Conservation (phyloP, 2,113 vertebrate species). For the Lophura nycthemera region DNA sequence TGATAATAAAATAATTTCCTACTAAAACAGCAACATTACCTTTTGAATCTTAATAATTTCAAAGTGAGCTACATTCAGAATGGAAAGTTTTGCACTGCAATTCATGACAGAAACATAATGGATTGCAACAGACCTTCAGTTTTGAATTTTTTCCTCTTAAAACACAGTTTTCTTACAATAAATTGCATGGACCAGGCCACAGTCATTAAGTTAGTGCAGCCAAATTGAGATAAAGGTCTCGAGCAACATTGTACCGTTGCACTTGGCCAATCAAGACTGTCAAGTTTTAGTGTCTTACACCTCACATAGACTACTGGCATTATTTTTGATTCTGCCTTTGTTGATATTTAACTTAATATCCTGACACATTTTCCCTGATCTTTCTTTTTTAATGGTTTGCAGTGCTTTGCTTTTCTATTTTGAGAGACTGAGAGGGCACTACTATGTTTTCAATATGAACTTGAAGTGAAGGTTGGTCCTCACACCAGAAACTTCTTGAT, state of each 20-base stretch:
- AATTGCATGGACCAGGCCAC: conserved; percentile 1
- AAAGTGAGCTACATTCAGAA: not conserved
- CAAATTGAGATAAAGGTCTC: conserved; percentile 5
- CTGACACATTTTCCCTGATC: not conserved
- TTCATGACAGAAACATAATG: not conserved
- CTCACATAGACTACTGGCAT: not conserved
- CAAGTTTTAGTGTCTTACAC: not conserved
- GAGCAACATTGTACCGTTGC: not conserved
- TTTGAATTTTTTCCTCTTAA: not conserved
- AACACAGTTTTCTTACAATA: conserved; percentile 2
- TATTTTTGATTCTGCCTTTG: not conserved
- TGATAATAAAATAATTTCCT: not conserved
- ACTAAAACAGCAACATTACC: not conserved
- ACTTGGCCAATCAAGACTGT: conserved; percentile 1
- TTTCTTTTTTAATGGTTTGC: not conserved
- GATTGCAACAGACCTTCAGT: not conserved
- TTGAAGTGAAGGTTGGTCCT: not conserved
- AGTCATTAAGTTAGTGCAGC: not conserved
- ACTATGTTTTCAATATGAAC: not conserved
- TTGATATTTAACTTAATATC: not conserved
- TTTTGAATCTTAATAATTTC: not conserved
- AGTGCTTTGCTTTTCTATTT: not conserved
- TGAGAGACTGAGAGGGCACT: not conserved
- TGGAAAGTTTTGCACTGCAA: not conserved
- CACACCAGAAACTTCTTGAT: not conserved